These are phyloP conservation scores for Beris morrisii DNA, from an alignment of 2,888 invertebrate species.

Conservation along the genomic window DNA sequence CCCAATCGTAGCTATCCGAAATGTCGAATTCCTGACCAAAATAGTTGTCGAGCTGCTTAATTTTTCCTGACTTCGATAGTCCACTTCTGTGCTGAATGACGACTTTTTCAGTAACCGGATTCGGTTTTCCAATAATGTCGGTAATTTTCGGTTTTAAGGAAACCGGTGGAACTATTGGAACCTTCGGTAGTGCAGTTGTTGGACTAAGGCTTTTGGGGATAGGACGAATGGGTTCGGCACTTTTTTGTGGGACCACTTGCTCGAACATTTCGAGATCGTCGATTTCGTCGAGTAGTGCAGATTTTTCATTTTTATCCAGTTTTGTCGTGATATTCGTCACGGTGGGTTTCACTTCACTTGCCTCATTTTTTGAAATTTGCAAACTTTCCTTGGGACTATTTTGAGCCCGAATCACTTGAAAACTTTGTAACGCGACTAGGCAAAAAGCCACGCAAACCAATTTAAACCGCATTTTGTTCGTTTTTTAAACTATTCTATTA, in stretches of 20 bases:
- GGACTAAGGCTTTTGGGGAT: not conserved
- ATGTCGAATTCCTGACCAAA: constrained; percentile 19
- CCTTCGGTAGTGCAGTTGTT: not conserved
- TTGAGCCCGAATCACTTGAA: constrained; percentile 1
- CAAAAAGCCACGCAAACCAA: constrained; percentile 12
- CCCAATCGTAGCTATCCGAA: constrained; percentile 40
- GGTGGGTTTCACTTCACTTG: not conserved
- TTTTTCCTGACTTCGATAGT: constrained; percentile 10
- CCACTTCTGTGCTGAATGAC: constrained; percentile 4
- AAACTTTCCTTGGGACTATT: constrained; percentile 9
- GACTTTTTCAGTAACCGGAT: constrained; percentile 7
- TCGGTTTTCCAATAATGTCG: not conserved
- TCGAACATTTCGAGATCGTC: constrained; percentile 17
- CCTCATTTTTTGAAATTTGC: not conserved
- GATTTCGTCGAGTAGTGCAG: constrained; percentile 14
- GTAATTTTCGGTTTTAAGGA: not conserved
- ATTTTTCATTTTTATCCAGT: not conserved
- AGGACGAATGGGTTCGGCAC: not conserved
- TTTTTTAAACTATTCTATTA: not conserved
- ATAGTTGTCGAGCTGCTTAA: not conserved
- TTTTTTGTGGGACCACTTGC: not conserved
- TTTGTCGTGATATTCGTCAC: not conserved
- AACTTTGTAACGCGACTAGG: constrained; percentile 8
- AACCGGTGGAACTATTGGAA: not conserved
- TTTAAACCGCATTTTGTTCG: constrained; percentile 23